Evolutionary conservation across 92 coral and sea anemone genomes (phyloP).

Genomic region (Porites rus): DNA sequence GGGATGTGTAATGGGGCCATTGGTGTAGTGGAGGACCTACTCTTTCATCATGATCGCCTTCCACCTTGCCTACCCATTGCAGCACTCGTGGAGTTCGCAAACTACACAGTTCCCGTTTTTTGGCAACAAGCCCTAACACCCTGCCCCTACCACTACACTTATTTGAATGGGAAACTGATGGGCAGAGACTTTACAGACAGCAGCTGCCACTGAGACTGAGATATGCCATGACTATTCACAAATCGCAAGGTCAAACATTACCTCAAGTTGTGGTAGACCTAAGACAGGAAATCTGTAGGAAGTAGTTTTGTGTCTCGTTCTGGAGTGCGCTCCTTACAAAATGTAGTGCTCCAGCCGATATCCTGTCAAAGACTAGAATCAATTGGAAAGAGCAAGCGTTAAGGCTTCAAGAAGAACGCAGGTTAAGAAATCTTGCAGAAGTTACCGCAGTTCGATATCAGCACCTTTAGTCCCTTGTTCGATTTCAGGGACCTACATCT

Average conservation of each 20-base stretch:
- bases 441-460: too few relatives aligned
- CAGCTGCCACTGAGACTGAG: not conserved
- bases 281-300: not conserved
- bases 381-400: not conserved
- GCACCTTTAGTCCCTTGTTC: too few relatives aligned
- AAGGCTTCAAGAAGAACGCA: not conserved
- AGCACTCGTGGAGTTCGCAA: too few relatives aligned
- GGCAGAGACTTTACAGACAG: not conserved
- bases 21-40: too few relatives aligned
- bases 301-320: not conserved
- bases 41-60: too few relatives aligned
- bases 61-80: too few relatives aligned
- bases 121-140: too few relatives aligned
- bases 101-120: too few relatives aligned
- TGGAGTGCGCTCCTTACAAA: not conserved
- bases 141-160: too few relatives aligned
- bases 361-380: slow-evolving; percentile 2
- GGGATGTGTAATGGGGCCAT: not conserved
- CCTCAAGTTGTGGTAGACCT: not conserved
- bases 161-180: not conserved
- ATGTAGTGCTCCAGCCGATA: not conserved
- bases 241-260: not conserved
- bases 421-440: not conserved
- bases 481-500: too few relatives aligned
- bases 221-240: not conserved